Base-by-base conservation (phyloP, 2,797 vertebrate species). In the Enteromius mattozi region DNA sequence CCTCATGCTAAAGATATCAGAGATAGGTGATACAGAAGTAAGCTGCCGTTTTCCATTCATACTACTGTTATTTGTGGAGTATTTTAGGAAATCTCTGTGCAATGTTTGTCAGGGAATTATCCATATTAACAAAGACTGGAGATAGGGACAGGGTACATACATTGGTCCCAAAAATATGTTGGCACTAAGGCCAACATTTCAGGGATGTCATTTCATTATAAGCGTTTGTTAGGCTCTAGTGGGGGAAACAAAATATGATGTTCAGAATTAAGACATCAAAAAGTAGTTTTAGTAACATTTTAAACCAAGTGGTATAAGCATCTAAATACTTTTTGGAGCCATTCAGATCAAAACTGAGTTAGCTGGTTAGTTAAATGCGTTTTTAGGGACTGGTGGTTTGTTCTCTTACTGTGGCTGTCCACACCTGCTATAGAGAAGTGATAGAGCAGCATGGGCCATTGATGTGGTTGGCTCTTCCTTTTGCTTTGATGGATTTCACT, bases 1-100 rank as follows among this genome's bases (percentile, higher is more conserved):
- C 93, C 89, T 85, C 86, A 35, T 89, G 92, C 89, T 88, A 88
- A 80, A 79, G 77, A 87, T 89, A 70, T 54, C 77, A 89, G 86
- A 90, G 89, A 94, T 90, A 88, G 89, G 87, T 85, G 86, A 92
- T 90, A 92, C 92, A 92, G 92, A 89, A 89, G 88, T 88, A 66
- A 66, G 16, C 16, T 89, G 87, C 88, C 89, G 87, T 61, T 82
- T 79, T 79, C 78, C 33, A 78, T 17, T 65, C 47, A 30, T 30
- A 59, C 30, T 76, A n/a, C 42, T n/a, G 2, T 71, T 59, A 51
- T 85, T 83, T 51, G 17, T 79, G 37, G 35, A 40, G 35, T 16
- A 35, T 68, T 56, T 40, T 56, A 66, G 81, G 49, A 78, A 68
- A 33, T 77, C 12, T 77, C 24, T 33, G 21, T 37, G 9, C 24